phyloP scores from a whole-genome alignment of 1,140 invertebrate genomes.

The Reticulitermes speratus region DNA sequence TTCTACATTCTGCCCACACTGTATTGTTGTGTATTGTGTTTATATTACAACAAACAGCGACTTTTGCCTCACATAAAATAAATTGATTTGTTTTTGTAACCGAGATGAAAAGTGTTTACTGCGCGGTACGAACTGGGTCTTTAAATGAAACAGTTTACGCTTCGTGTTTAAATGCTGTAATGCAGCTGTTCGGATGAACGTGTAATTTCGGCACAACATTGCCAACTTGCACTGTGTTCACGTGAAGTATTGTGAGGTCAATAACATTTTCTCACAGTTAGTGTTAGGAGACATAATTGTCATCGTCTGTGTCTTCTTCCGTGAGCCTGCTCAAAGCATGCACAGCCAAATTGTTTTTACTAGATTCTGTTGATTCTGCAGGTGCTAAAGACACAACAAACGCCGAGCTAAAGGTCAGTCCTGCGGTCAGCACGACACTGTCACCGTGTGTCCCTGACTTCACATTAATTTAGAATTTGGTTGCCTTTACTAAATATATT shows the following conservation, averaged over 20 bases:
- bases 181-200: background rate
- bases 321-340: background rate
- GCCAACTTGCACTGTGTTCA: background rate
- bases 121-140: too few species aligned
- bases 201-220: background rate
- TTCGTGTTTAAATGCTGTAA: too few species aligned
- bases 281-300: background rate
- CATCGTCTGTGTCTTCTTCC: slow-evolving; percentile 3
- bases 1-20: too few species aligned
- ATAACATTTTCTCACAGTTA: background rate
- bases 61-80: too few species aligned
- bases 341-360: background rate
- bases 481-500: too few species aligned
- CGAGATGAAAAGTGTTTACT: too few species aligned
- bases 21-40: too few species aligned
- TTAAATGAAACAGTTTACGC: too few species aligned
- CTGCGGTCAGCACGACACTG: background rate
- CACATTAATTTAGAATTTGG: too few species aligned
- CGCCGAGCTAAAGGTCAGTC: background rate
- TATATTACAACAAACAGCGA: too few species aligned
- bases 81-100: too few species aligned
- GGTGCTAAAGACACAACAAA: background rate
- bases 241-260: background rate
- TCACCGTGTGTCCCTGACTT: background rate
- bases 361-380: slow-evolving; percentile 2